Base-by-base conservation (phyloP, 2,888 invertebrate genomes). In the Xestia c-nigrum region DNA sequence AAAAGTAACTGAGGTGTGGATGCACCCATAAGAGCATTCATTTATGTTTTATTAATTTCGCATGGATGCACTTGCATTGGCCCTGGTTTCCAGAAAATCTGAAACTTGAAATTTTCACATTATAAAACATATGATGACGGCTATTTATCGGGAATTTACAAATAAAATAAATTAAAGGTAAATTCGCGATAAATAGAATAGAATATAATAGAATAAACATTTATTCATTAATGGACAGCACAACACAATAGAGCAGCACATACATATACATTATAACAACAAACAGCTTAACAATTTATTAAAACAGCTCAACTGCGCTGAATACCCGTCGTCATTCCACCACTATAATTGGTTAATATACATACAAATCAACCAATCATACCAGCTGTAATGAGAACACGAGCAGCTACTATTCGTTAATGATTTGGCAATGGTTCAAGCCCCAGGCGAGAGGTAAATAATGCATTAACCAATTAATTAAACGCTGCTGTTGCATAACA, bases 401-500 rank as follows among this genome's bases (percentile, higher is more conserved):
- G 57, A 5, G 3, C 24, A 19, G 6, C 24, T 73, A 24, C 10
- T 10, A n/a, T 47, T n/a, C 21, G 24, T 14, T 50, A 12, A 75
- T 63, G 47, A 67, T 81, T 81, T 65, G 64, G 72, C 52, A 59
- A 57, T 57, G 50, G 31, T 57, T 61, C 67, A 68, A 64, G 31
- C 61, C 14, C 40, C 38, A 55, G 43, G n/a, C 67, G 9, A 40
- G n/a, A 68, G n/a, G 40, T 81, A 59, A 68, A 72, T 77, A 78
- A 83, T 81, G 64, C 46, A 68, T 57, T 50, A 64, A 64, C n/a
- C 65, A 69, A 73, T 72, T 83, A 73, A 81, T 78, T 73, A 61
- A 78, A 61, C 46, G 31, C 19, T 61, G 64, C 69, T 65, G n/a
- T 78, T 57, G 68, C 19, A 24, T 47, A 24, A 52, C 40, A 65